These are phyloP conservation scores for Drosophila tristis DNA, from an alignment of 1,140 invertebrate genomes.

Conservation along the genomic window DNA sequence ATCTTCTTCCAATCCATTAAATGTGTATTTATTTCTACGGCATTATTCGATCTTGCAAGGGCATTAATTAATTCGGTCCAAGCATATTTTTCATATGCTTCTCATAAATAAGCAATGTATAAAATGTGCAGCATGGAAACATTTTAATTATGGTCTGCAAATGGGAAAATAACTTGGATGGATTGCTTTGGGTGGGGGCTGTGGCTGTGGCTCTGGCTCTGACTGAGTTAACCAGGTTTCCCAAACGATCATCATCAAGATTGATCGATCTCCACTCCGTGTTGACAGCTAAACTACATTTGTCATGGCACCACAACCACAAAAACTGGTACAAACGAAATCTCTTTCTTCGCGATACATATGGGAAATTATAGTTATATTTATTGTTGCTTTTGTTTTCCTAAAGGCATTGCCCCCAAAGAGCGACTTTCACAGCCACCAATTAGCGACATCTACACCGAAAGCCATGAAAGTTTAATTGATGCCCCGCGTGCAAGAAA, in stretches of 20 bases:
- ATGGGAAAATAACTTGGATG: conserved; percentile 57
- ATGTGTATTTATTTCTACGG: too few relatives aligned
- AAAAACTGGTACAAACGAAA: conserved; percentile 52
- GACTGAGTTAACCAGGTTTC: conserved; percentile 40
- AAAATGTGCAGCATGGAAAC: conserved; percentile 48
- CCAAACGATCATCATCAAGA: conserved; percentile 39
- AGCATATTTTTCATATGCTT: not conserved
- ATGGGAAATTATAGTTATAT: conserved; percentile 8
- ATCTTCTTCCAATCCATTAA: too few relatives aligned
- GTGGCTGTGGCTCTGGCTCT: conserved; percentile 12
- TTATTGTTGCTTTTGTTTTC: conserved; percentile 45
- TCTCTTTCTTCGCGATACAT: conserved; percentile 17
- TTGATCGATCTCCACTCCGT: conserved; percentile 47
- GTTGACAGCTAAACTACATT: conserved; percentile 72
- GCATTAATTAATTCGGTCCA: too few relatives aligned
- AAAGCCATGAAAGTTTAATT: conserved; percentile 15
- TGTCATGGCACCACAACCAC: conserved; percentile 33
- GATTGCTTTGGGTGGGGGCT: too few relatives aligned
- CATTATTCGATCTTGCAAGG: too few relatives aligned
- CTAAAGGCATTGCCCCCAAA: conserved; percentile 2
- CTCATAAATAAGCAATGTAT: conserved; percentile 53
- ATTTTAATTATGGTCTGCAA: conserved; percentile 73
- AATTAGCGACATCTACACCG: conserved; percentile 27
- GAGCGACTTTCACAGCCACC: conserved; percentile 30
- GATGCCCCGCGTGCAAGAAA: not conserved